A percentile compares a stretch with the other conserved stretches of the same genome.
phyloP scores from a whole-genome alignment of 2,797 vertebrate genomes.

The Sylvia borin region DNA sequence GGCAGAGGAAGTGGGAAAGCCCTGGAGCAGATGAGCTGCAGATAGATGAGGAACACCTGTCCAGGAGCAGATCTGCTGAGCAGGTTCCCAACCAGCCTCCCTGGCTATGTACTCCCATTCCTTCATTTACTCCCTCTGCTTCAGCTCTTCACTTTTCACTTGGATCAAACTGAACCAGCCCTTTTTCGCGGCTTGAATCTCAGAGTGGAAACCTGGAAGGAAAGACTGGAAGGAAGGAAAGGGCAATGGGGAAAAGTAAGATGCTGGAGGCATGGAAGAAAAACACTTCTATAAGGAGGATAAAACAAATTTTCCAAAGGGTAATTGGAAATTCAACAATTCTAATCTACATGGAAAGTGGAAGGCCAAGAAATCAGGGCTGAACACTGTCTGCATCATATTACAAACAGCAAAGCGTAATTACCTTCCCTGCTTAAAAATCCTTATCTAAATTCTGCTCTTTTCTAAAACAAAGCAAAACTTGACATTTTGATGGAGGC shows the following conservation, averaged over 20 bases:
- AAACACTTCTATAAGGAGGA: not conserved
- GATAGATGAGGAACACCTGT: fast-evolving
- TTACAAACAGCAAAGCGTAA: not conserved
- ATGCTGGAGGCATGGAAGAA: not conserved
- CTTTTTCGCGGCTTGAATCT: not conserved
- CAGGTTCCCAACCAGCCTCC: not conserved
- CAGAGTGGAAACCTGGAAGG: slow-evolving; percentile 31
- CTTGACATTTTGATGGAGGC: not conserved
- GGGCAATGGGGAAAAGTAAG: not conserved
- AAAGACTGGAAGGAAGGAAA: not conserved
- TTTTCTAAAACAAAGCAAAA: not conserved
- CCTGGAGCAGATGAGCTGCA: not conserved
- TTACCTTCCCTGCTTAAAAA: not conserved
- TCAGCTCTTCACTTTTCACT: not conserved
- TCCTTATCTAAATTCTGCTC: not conserved
- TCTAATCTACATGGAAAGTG: not conserved
- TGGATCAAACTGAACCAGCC: not conserved
- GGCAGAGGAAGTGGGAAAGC: not conserved
- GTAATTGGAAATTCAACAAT: not conserved
- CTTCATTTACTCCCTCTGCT: not conserved
- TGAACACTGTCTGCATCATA: not conserved
- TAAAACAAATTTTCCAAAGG: not conserved
- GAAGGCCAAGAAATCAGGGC: not conserved
- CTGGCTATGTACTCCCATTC: not conserved
- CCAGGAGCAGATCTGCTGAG: not conserved